Evolutionary conservation across 1,140 invertebrate genomes (phyloP), one percentile per base, ranked within the genome.

Genomic region (Caenorhabditis inopinata): DNA sequence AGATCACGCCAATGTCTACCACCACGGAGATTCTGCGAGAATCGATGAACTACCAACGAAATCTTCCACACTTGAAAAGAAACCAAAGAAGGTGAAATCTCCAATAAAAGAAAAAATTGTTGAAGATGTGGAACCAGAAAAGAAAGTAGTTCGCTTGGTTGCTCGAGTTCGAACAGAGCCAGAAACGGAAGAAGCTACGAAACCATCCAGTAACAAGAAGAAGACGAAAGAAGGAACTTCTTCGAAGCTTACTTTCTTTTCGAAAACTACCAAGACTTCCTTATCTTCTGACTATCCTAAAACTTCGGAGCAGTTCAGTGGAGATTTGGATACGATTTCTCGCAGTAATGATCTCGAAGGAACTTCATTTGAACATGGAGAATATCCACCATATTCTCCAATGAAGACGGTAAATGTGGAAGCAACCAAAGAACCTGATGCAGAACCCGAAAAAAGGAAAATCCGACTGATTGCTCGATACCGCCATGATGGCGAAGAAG

Each of bases 81-180:
- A 82, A 18, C 78, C 82, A 45, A 51, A 53, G 32, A 82, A 82
- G 53, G 81, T 79, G 21, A 82, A 82, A 46, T 42, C 38, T 42
- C 38, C 38, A 42, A 42, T 7, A 14, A 42, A 42, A 58, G 25
- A 29, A 14, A 58, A 58, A 29, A 16, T 16, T 2, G 6, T 2
- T 32, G 51, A 1, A 0, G 25, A 25, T 32, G 51, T 4, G 5
- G 51, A 58, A 32, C 51, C 51, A 58, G 73, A 74, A 45, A 74
- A 42, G 35, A 45, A 29, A 18, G 73, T 45, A 18, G n/a, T 74
- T 25, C 18, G 73, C 2, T 38, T 74, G 18, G 46, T 74, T 29
- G 35, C 73, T 25, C 18, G 27, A 12, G 18, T 74, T 11, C 18
- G 14, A 14, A 6, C 73, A 12, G 38, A 74, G 25, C 35, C 38